Base-by-base conservation (phyloP, 2,113 vertebrate species). In the Gymnobelideus leadbeateri region DNA sequence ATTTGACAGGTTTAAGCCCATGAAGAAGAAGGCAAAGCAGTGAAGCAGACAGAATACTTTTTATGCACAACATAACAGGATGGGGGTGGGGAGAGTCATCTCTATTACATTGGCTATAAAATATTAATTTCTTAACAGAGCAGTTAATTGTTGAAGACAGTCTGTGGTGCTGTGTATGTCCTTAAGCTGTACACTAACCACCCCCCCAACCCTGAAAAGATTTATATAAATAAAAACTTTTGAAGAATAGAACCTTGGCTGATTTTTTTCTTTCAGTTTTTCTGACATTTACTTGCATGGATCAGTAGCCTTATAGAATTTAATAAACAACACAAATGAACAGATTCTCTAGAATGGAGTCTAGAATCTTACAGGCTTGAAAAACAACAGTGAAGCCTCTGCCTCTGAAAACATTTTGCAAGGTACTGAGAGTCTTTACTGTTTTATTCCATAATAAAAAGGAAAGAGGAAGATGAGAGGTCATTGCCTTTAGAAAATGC, bases 1-100 rank as follows among this genome's bases (percentile, higher is more conserved):
- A 99, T 99, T 98, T 99, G 98, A 98, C 98, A 99, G 98, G 98
- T 98, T 98, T 98, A 98, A 98, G 95, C 97, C 97, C 96, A 96
- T 98, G 97, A 98, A 98, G 97, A 98, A 98, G 97, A 98, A 98
- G 91, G 93, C 93, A 97, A 98, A 97, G 94, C 96, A 96, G 43
- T 98, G 98, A 98, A 98, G 96, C 97, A 97, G 97, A 97, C 96
- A 96, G 97, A 98, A 98, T 98, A 97, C 51, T 94, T 97, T 97
- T 98, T 97, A 98, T 98, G 92, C 96, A 97, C 97, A 94, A 47
- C 94, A 92, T 98, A 97, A 92, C 92, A 97, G 90, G 91, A 89
- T 43, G 68, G 68, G 19, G 68, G 14, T 84, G 16, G 68, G 68
- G 61, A 89, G 93, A 95, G 93, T 93, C 97, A 93, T 96, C 91